A percentile compares a stretch with the other conserved stretches of the same genome.
These are phyloP conservation scores for Tuta absoluta DNA, from an alignment of 2,888 invertebrate genomes.

Conservation along the genomic window DNA sequence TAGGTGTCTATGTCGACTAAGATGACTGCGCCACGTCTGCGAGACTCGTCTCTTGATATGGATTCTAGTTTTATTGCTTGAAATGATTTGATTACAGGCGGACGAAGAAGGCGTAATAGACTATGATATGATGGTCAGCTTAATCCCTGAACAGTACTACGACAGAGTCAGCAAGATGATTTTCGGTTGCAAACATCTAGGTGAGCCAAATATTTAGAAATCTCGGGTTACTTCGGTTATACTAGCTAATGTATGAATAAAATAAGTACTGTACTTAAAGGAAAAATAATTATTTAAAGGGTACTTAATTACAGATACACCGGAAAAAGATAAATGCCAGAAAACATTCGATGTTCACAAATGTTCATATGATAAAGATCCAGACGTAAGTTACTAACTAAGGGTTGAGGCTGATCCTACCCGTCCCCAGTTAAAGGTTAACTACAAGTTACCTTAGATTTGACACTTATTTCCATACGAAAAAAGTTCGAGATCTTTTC, in stretches of 20 bases:
- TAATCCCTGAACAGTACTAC: slow-evolving; percentile 71
- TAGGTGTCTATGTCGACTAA: neutral
- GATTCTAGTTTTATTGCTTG: no score
- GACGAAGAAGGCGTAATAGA: slow-evolving; percentile 70
- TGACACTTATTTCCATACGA: no score
- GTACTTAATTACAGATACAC: slow-evolving; percentile 55
- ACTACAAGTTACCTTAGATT: no score
- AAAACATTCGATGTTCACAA: slow-evolving; percentile 73
- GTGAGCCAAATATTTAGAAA: slow-evolving; percentile 41
- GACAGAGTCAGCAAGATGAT: slow-evolving; percentile 69
- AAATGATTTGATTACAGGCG: slow-evolving; percentile 47
- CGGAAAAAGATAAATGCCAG: slow-evolving; percentile 69
- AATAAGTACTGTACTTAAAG: neutral
- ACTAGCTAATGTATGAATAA: no score
- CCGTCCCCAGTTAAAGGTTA: no score
- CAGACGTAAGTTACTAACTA: slow-evolving; percentile 60
- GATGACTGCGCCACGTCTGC: no score
- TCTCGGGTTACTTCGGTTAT: no score
- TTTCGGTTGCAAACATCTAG: slow-evolving; percentile 64
- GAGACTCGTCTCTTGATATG: no score
- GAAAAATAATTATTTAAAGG: neutral
- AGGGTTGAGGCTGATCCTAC: no score
- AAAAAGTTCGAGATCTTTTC: no score
- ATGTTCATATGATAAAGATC: slow-evolving; percentile 71
- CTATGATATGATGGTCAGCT: slow-evolving; percentile 72